Evolutionary conservation across 1,140 invertebrate species (phyloP).

Genomic region (Aradophagus sp.): DNA sequence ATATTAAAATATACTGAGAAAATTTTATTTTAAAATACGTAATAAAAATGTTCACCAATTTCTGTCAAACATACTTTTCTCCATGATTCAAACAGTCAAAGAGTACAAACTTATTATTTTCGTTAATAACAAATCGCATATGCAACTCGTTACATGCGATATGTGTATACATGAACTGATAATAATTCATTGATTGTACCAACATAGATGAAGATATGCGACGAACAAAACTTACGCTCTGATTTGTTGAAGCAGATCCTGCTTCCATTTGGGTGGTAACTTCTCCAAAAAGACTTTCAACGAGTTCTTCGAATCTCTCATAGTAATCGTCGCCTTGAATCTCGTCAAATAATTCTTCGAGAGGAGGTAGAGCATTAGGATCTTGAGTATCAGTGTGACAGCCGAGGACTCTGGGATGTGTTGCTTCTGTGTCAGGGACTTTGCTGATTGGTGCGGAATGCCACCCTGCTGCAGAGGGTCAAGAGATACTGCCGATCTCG

Average conservation of each 20-base stretch:
- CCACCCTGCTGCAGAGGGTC: conserved; percentile 89
- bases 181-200: too few species aligned
- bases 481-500: conserved; percentile 85
- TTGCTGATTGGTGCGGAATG: conserved; percentile 77
- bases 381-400: conserved; percentile 78
- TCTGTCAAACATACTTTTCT: conserved; percentile 8
- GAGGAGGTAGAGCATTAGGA: conserved; percentile 84
- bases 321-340: conserved; percentile 80
- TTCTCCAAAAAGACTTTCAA: conserved; percentile 86
- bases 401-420: conserved; percentile 55
- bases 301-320: conserved; percentile 84
- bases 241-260: conserved; percentile 77
- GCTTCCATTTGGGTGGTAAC: conserved; percentile 83
- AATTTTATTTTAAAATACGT: too few species aligned
- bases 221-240: conserved; percentile 71
- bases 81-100: conserved; percentile 8
- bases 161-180: too few species aligned
- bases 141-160: too few species aligned
- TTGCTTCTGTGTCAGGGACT: conserved; percentile 68
- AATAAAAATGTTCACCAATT: too few species aligned
- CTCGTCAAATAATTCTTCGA: conserved; percentile 84
- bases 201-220: too few species aligned
- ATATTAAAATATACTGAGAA: too few species aligned
- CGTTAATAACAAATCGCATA: too few species aligned
- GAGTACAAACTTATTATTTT: not conserved